Percentiles rank a stretch among this genome's conserved stretches.
phyloP scores from a whole-genome alignment of 2,888 invertebrate genomes.

The Hyposoter didymator region DNA sequence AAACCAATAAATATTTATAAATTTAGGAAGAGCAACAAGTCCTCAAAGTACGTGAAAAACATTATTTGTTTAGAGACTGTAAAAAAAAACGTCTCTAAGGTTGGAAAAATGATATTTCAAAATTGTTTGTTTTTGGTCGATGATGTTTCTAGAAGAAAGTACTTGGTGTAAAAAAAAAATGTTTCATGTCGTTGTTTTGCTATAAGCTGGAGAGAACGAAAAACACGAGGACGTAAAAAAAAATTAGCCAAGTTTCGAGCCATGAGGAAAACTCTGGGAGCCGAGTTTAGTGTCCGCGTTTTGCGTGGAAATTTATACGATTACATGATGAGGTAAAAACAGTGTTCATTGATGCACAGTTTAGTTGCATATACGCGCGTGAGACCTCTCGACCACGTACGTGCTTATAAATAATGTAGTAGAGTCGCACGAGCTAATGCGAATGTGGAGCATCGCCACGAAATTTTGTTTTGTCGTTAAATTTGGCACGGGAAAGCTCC shows the following conservation, averaged over 20 bases:
- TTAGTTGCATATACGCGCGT: conserved; percentile 7
- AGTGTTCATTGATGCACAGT: conserved; percentile 40
- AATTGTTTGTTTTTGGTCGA: background rate
- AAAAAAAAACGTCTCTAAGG: background rate
- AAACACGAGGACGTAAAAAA: background rate
- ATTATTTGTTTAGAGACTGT: background rate
- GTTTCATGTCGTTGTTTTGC: background rate
- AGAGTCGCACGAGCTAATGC: conserved; percentile 44
- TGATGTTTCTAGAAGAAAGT: background rate
- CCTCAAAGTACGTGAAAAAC: background rate
- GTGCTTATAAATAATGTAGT: conserved; percentile 60
- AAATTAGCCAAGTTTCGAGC: background rate
- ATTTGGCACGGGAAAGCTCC: conserved; percentile 67
- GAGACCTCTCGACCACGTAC: conserved; percentile 42
- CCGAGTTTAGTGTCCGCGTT: conserved; percentile 48
- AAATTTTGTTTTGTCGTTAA: conserved; percentile 70
- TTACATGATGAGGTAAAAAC: conserved; percentile 3
- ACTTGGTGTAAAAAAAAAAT: background rate
- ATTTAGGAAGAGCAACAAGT: background rate
- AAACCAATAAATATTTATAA: too few relatives aligned
- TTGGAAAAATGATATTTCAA: background rate
- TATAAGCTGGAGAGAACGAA: background rate
- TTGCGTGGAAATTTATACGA: conserved; percentile 7
- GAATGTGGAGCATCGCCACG: conserved; percentile 71
- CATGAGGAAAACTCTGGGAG: conserved; percentile 39